Evolutionary conservation across 2,113 vertebrate genomes (phyloP), one percentile per base, ranked within the genome.

Genomic region (Cheilinus undulatus): DNA sequence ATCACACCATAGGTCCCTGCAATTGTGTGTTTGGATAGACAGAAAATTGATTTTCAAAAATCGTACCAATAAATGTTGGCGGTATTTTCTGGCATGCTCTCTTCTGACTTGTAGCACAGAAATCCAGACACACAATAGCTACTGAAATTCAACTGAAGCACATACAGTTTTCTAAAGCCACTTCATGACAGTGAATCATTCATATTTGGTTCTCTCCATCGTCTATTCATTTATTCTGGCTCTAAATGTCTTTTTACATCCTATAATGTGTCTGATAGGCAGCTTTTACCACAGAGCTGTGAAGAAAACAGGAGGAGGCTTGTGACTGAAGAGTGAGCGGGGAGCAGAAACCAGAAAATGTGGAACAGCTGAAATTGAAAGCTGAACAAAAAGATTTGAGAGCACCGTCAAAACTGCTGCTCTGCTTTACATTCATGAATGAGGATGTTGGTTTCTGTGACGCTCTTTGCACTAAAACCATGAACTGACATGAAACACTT

Each of bases 281-380:
- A 53, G 64, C 70, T 74, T 58, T 69, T 26, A 63, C 36, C 62
- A 68, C 57, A 36, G 51, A 26, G 42, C 42, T 54, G 23, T 34
- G 63, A 17, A 52, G 36, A 14, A 46, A 22, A 52, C 26, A 54
- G 27, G 7, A 60, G 23, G 20, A 9, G 17, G 38, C 14, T 38
- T 60, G 56, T 28, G 50, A 53, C 60, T 49, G 24, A 34, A 53
- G 38, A 61, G 30, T 3, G 13, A 48, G 28, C 23, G 9, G 34
- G 51, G 36, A 70, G 42, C 49, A 73, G 22, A 19, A 61, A 38
- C 40, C 13, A 52, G 45, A 40, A 26, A 49, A 62, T 20, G 61
- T 66, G 60, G 13, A 60, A 69, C 36, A 43, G 24, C 42, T 38
- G 50, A 63, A 27, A 63, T 15, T 48, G 32, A 5, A 66, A 48